Base-by-base conservation (phyloP, 2,113 vertebrate genomes). In the Scomber colias region DNA sequence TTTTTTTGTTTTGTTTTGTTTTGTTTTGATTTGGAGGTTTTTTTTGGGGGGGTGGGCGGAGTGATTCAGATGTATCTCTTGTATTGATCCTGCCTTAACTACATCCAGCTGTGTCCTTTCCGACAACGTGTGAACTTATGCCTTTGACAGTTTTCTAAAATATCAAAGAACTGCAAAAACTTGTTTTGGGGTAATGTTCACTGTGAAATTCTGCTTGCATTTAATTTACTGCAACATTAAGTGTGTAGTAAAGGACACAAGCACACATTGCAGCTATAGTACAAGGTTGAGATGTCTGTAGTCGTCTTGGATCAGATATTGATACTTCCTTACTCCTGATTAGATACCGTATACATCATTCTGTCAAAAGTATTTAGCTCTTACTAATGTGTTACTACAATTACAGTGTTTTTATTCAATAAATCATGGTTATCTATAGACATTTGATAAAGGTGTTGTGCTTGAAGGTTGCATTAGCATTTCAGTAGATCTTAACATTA, bases 381-480 rank as follows among this genome's bases (percentile, higher is more conserved):
- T 54, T 30, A 5, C 63, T 30, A 56, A 74, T 61, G 24, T 44
- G 24, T 15, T 75, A 60, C 71, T 40, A 56, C 77, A 12, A 77
- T 56, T 60, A 14, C 12, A 14, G 64, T 72, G 31, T 56, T 80
- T 85, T 63, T 57, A n/a, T 60, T 67, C 62, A 84, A 61, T 86
- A 70, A 66, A 86, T 82, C 55, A 72, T 19, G 57, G 54, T 59
- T 82, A 62, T 73, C 59, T 54, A 1, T 62, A 62, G 17, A 50
- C 19, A 64, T 24, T 30, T 48, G 77, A 81, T 80, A 71, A 71
- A 40, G 7, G 53, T 75, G 61, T 69, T 77, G 53, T 53, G 44
- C 51, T 60, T 83, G 66, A 75, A 83, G 85, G 71, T 84, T 80
- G 30, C 79, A 82, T 87, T 82, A 67, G 45, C 74, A 72, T 69